Percentiles rank a stretch among this genome's conserved stretches.
Conservation (phyloP, 1,140 invertebrate genomes). For the Temnothorax nylanderi region DNA sequence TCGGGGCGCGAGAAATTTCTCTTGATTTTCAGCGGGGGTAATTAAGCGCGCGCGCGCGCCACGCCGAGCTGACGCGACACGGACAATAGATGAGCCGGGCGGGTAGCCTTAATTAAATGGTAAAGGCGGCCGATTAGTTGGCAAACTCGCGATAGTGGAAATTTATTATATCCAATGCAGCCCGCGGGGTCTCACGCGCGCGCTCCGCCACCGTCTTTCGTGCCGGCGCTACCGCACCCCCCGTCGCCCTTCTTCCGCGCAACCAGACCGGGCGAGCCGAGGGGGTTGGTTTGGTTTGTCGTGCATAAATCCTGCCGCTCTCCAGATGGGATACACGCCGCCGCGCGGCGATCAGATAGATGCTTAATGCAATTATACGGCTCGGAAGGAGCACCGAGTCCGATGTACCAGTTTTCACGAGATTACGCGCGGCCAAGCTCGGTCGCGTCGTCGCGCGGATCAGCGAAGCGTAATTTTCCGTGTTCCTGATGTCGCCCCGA, state of each 20-base stretch:
- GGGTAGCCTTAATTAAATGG: constrained; percentile 70
- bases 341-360: constrained; percentile 50
- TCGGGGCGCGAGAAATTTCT: constrained; percentile 45
- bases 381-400: constrained; percentile 29
- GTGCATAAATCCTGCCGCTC: constrained; percentile 42
- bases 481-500: background rate
- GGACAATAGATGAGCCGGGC: constrained; percentile 65
- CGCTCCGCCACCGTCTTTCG: constrained; percentile 21
- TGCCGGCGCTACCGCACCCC: background rate
- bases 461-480: background rate
- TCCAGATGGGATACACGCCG: constrained; percentile 49
- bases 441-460: background rate
- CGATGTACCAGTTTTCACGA: constrained; percentile 22
- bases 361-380: constrained; percentile 58
- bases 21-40: constrained; percentile 57
- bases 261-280: background rate
- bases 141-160: constrained; percentile 66
- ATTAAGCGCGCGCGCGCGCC: constrained; percentile 47
- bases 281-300: constrained; percentile 36
- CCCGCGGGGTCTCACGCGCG: constrained; percentile 2
- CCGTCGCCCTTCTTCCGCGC: constrained; percentile 12
- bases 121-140: constrained; percentile 72
- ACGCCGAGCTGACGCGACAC: constrained; percentile 51
- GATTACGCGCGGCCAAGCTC: background rate
- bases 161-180: constrained; percentile 61